Percentiles rank a stretch among this genome's conserved stretches.
phyloP scores from a whole-genome alignment of 2,113 vertebrate genomes.

The Casuarius casuarius region DNA sequence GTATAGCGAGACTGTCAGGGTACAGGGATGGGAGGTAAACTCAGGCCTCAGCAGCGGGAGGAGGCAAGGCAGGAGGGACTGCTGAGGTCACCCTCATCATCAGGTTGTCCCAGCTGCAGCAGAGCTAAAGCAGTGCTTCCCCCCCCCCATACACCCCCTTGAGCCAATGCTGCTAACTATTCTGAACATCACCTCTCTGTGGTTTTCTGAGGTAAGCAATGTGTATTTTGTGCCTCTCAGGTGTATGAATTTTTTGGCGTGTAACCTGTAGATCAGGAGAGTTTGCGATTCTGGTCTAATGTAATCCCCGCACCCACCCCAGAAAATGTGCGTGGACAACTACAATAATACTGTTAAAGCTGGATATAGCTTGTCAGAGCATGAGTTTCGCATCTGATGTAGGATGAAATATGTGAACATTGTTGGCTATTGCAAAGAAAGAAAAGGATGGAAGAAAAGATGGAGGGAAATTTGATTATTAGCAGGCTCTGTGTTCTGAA shows the following conservation, averaged over 20 bases:
- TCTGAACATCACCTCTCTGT: not conserved
- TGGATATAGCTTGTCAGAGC: not conserved
- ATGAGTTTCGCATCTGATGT: not conserved
- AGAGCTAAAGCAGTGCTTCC: not conserved
- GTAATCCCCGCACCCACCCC: not conserved
- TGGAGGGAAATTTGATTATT: not conserved
- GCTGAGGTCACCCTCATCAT: not conserved
- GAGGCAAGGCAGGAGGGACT: not conserved
- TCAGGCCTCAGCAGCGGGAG: not conserved
- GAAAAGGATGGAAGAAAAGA: not conserved
- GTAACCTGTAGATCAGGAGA: not conserved
- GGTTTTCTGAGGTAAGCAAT: not conserved
- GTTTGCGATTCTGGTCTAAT: not conserved
- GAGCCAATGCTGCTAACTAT: not conserved
- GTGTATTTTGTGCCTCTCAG: not conserved
- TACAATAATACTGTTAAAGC: not conserved
- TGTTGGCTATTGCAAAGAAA: not conserved
- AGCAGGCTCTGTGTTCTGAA: not conserved
- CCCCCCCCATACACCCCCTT: no score
- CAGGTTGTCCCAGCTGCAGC: not conserved
- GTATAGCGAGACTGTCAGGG: not conserved
- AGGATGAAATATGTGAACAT: not conserved
- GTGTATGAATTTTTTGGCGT: not conserved
- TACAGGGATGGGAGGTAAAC: fast-evolving
- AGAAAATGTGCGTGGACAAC: not conserved